phyloP scores from a whole-genome alignment of 2,113 vertebrate species.

The Girardinichthys multiradiatus region DNA sequence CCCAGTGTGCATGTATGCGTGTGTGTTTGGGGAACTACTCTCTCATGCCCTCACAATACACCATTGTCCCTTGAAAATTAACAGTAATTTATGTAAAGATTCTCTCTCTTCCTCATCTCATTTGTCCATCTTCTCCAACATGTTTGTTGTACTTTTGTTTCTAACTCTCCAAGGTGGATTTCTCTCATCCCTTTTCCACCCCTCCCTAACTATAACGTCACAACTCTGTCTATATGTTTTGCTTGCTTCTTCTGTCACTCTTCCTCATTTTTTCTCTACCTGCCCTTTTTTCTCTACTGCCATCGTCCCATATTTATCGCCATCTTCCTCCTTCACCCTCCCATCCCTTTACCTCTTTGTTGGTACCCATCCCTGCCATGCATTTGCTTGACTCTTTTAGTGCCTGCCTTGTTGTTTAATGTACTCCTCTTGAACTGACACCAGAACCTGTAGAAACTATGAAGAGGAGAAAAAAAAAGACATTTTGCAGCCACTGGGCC shows the following conservation, averaged over 20 bases:
- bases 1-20: conserved; percentile 52
- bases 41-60: conserved; percentile 77
- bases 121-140: conserved; percentile 53
- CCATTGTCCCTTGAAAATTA: conserved; percentile 75
- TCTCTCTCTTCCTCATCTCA: conserved; percentile 63
- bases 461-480: conserved; percentile 28
- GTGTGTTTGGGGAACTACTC: conserved; percentile 39
- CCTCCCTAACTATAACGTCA: not conserved
- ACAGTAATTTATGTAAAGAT: conserved; percentile 84
- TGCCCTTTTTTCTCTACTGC: conserved; percentile 8
- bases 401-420: conserved; percentile 18
- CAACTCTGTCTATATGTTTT: no score
- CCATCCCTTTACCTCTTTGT: conserved; percentile 38
- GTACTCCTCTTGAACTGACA: conserved; percentile 35
- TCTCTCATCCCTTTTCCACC: conserved; percentile 50
- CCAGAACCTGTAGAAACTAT: conserved; percentile 55
- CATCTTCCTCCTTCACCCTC: conserved; percentile 54
- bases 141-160: conserved; percentile 66
- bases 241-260: not conserved
- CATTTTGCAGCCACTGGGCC: conserved; percentile 28
- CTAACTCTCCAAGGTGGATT: conserved; percentile 9
- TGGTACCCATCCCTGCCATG: conserved; percentile 41
- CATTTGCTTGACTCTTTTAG: conserved; percentile 45
- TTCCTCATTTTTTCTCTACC: conserved; percentile 7
- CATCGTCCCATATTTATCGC: conserved; percentile 58